Conservation (phyloP, 2,113 vertebrate species). For the Pycnonotus jocosus region DNA sequence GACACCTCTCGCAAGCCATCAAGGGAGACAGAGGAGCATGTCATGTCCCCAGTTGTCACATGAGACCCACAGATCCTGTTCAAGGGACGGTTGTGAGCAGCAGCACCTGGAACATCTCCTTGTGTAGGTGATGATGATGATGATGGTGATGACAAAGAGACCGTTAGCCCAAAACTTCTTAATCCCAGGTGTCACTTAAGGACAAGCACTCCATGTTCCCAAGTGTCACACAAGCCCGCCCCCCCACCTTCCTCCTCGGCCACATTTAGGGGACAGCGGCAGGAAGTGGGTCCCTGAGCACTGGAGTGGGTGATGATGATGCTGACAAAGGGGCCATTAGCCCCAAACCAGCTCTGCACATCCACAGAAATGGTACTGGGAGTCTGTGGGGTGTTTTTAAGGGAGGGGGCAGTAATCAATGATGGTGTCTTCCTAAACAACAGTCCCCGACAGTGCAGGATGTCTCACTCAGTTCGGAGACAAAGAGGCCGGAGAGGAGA, state of each 20-base stretch:
- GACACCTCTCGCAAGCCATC: rapidly evolving
- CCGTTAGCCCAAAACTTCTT: background rate
- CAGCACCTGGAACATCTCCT: background rate
- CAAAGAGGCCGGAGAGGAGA: background rate
- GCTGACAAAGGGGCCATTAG: background rate
- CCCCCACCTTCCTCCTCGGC: rapidly evolving
- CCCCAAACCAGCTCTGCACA: background rate
- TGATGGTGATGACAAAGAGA: background rate
- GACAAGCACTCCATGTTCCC: background rate
- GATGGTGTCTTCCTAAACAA: background rate
- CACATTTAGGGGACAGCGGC: rapidly evolving
- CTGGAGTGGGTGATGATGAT: background rate
- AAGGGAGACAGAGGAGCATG: background rate
- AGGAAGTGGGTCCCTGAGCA: background rate
- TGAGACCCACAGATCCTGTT: background rate
- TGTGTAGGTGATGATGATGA: background rate
- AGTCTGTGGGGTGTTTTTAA: background rate
- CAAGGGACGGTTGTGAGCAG: background rate
- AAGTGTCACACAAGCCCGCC: background rate
- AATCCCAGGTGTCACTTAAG: background rate
- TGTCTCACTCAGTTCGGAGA: rapidly evolving
- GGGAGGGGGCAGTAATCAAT: background rate
- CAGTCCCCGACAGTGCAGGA: rapidly evolving
- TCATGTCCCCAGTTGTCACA: background rate
- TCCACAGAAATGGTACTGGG: rapidly evolving